Evolutionary conservation across 1,140 invertebrate species (phyloP).

Genomic region (Drosophila saltans): DNA sequence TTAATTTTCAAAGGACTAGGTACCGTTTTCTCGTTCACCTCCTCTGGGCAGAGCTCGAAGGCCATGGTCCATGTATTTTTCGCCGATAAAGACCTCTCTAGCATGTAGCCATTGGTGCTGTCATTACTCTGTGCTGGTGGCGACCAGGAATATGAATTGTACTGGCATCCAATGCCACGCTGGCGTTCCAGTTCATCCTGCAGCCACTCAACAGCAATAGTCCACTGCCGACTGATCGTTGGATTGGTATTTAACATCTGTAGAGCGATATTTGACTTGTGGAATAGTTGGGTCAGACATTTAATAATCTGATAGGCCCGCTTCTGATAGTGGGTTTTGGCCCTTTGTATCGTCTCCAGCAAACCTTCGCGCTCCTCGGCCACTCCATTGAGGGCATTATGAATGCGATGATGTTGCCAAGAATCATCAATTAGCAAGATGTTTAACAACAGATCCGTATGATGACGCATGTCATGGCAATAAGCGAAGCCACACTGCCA

Average conservation of each 20-base stretch:
- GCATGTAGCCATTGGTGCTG: conserved; percentile 96
- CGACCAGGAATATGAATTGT: conserved; percentile 95
- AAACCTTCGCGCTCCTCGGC: conserved; percentile 96
- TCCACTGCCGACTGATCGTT: conserved; percentile 94
- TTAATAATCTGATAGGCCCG: conserved; percentile 98
- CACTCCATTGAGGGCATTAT: conserved; percentile 95
- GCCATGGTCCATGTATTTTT: conserved; percentile 94
- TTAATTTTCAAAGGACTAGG: background rate
- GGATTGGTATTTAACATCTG: conserved; percentile 90
- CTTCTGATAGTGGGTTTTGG: conserved; percentile 98
- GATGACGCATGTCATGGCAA: conserved; percentile 96
- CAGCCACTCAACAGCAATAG: conserved; percentile 94
- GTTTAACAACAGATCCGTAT: conserved; percentile 94
- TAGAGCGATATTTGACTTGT: conserved; percentile 90
- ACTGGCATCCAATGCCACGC: conserved; percentile 85
- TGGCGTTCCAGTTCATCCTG: conserved; percentile 95
- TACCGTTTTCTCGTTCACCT: conserved; percentile 84
- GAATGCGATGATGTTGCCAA: conserved; percentile 96
- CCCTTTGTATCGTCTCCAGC: conserved; percentile 95
- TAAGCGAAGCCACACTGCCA: conserved; percentile 98
- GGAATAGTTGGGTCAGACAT: conserved; percentile 95
- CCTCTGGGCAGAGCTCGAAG: conserved; percentile 91
- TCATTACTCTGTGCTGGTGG: conserved; percentile 97
- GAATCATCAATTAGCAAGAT: conserved; percentile 96
- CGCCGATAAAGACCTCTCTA: conserved; percentile 97